Evolutionary conservation across 30 jellyfish, hydroid and myxozoan species (phyloP).

Genomic region (Aurelia aurita): DNA sequence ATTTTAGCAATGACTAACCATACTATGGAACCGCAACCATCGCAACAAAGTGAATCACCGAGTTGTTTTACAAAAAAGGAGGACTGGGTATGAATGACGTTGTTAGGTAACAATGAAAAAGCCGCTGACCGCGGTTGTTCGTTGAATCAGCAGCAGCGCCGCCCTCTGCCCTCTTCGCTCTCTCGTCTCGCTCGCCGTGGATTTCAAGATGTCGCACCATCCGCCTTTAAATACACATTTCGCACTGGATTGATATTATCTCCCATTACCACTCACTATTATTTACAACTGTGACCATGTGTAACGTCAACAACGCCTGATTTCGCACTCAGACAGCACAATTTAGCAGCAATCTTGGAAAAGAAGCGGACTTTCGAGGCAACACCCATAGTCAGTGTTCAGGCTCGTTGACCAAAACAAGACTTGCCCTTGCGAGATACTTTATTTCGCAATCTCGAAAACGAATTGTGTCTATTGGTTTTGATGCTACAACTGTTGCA

Average conservation of each 20-base stretch:
- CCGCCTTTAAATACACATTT: too few species aligned
- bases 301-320: neutral
- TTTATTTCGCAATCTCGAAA: neutral
- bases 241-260: too few species aligned
- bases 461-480: neutral
- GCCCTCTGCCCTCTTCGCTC: slow-evolving; percentile 35
- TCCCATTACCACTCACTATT: too few species aligned
- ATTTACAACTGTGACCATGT: too few species aligned
- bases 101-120: slow-evolving; percentile 60
- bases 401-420: neutral
- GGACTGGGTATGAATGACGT: slow-evolving; percentile 73
- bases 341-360: neutral
- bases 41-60: too few species aligned
- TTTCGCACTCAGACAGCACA: too few species aligned
- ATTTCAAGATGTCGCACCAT: too few species aligned
- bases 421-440: neutral
- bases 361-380: neutral
- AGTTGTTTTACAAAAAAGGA: neutral
- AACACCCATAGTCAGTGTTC: neutral
- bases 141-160: neutral
- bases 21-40: too few species aligned
- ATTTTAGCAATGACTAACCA: too few species aligned
- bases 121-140: slow-evolving; percentile 68
- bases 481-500: neutral
- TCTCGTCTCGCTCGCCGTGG: too few species aligned